Evolutionary conservation across 2,888 invertebrate genomes (phyloP).

Genomic region (Limenitis arthemis): DNA sequence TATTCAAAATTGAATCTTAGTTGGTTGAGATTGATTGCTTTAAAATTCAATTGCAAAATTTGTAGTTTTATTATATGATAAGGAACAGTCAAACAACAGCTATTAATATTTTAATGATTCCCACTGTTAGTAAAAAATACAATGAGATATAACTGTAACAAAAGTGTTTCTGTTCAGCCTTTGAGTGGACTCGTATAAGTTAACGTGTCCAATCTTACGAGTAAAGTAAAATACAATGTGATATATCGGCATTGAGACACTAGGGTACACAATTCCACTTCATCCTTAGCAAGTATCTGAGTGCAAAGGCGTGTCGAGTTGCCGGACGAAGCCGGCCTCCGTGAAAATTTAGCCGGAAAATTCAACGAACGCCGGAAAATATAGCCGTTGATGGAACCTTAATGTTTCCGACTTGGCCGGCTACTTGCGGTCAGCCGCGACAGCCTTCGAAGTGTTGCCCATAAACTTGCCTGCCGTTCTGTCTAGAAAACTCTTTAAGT

Average conservation of each 20-base stretch:
- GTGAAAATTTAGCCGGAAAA: slow-evolving; percentile 40
- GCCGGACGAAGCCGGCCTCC: slow-evolving; percentile 51
- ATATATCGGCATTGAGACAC: slow-evolving; percentile 51
- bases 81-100: no score
- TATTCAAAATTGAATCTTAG: background rate
- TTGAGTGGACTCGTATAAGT: background rate
- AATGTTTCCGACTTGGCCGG: slow-evolving; percentile 65
- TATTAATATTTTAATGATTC: no score
- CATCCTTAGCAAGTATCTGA: slow-evolving; percentile 54
- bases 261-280: slow-evolving; percentile 56
- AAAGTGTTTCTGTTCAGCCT: no score
- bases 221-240: slow-evolving; percentile 37
- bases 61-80: no score
- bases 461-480: slow-evolving; percentile 31
- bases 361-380: slow-evolving; percentile 59
- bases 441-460: slow-evolving; percentile 45
- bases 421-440: slow-evolving; percentile 55
- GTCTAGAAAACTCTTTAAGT: slow-evolving; percentile 17
- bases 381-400: slow-evolving; percentile 66
- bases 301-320: slow-evolving; percentile 68
- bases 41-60: no score
- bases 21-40: no score
- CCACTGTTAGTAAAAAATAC: no score
- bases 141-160: no score
- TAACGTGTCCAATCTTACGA: slow-evolving; percentile 18